Evolutionary conservation across 2,113 vertebrate genomes (phyloP), one percentile per base, ranked within the genome.

Genomic region (Chauna torquata): DNA sequence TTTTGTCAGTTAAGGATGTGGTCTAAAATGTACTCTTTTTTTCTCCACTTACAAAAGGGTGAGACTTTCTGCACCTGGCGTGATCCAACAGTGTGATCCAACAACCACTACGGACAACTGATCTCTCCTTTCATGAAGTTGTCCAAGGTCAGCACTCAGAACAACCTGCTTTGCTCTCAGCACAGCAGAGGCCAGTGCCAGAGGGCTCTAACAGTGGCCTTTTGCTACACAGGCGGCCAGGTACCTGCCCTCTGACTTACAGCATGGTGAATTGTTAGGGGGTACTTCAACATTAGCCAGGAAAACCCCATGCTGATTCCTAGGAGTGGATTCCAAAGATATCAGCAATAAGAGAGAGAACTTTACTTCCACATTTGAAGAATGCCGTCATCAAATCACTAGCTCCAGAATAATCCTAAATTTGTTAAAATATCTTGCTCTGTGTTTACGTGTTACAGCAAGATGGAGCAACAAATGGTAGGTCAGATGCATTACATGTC

Each of bases 1-100:
- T 94, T 93, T 68, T 96, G 86, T 90, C 92, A 92, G 92, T 91
- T 95, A 86, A 82, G 82, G 45, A 55, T 70, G 78, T 12, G 23
- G 69, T 81, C 82, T 93, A 76, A 84, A 92, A 72, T 2, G 11
- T 45, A 44, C 69, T 65, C 34, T 61, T 96, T 88, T 54, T 75
- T 80, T 86, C 64, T 86, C 64, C 32, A 34, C 34, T 70, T 93
- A 52, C 2, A 83, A 80, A 88, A 92, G 36, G 64, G 75, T 80
- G 59, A 74, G 64, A 50, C 17, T 65, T 83, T 71, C 50, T 68
- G 90, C 59, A 81, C 64, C 72, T 81, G 65, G 79, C 64, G 49
- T 6, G 40, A n/a, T 40, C 40, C 62, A 80, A 42, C 38, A 77
- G 3, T 32, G 54, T 44, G 65, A 87, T 84, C 34, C 77, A 58